Conservation (phyloP, 2,113 vertebrate species). For the Pterophyllum scalare region DNA sequence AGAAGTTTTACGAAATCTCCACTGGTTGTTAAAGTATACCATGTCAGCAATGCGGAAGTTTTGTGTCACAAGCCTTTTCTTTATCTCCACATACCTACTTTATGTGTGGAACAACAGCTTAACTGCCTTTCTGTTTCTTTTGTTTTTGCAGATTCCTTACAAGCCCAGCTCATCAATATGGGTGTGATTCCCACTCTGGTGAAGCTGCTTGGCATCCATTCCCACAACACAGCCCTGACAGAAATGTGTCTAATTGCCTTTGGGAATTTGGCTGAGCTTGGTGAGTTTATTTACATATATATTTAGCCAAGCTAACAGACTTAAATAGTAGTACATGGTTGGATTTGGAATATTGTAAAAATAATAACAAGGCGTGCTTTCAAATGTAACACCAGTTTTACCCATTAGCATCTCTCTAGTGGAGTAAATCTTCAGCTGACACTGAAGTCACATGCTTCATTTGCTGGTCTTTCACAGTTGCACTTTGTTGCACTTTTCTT, state of each 20-base stretch:
- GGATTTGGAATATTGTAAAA: neutral
- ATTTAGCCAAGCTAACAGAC: neutral
- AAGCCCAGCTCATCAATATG: constrained; percentile 97
- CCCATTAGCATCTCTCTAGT: fast-evolving
- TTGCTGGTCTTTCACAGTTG: fast-evolving
- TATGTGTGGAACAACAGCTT: neutral
- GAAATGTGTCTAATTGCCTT: constrained; percentile 99
- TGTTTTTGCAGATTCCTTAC: constrained; percentile 88
- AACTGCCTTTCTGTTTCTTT: neutral
- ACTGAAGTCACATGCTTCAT: too few relatives aligned
- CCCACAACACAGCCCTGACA: constrained; percentile 92
- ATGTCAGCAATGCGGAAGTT: too few relatives aligned
- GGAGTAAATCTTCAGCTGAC: neutral
- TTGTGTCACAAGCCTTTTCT: neutral
- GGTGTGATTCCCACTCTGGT: constrained; percentile 97
- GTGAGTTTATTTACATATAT: constrained; percentile 70
- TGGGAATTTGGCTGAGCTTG: constrained; percentile 97
- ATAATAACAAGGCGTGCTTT: neutral
- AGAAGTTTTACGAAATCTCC: too few relatives aligned
- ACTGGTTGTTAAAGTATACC: too few relatives aligned
- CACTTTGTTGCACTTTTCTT: neutral
- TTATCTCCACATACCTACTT: neutral
- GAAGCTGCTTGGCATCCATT: constrained; percentile 93
- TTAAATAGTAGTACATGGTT: neutral
- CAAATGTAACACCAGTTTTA: fast-evolving